phyloP scores from a whole-genome alignment of 2,888 invertebrate genomes.

The Marronus borbonicus region DNA sequence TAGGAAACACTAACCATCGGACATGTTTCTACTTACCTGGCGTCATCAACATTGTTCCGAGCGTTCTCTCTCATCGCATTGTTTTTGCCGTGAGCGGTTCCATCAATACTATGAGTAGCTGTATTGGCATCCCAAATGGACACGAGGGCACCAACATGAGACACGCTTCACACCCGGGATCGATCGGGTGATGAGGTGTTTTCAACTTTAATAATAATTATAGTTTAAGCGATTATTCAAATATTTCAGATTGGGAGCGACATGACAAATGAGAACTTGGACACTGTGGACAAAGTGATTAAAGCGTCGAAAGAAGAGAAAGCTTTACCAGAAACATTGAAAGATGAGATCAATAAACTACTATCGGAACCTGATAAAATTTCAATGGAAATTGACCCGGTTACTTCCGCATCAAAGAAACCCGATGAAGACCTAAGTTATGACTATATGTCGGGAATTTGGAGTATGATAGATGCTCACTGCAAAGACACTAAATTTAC shows the following conservation, averaged over 20 bases:
- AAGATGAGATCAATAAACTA: conserved; percentile 44
- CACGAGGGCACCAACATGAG: no score
- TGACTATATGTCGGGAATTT: conserved; percentile 60
- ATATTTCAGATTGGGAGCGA: conserved; percentile 49
- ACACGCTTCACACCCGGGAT: no score
- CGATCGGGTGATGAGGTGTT: no score
- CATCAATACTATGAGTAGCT: no score
- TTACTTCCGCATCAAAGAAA: conserved; percentile 7
- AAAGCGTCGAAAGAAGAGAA: conserved; percentile 39
- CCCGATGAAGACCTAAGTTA: conserved; percentile 52
- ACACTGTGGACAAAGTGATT: conserved; percentile 50
- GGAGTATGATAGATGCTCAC: conserved; percentile 61
- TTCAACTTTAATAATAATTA: background rate
- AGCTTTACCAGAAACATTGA: conserved; percentile 47
- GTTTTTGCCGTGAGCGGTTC: no score
- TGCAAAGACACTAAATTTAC: conserved; percentile 55
- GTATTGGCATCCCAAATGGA: no score
- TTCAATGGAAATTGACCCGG: background rate
- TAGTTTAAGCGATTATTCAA: background rate
- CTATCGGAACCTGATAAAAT: conserved; percentile 46
- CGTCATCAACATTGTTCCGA: no score
- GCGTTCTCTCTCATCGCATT: no score
- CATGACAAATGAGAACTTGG: conserved; percentile 52
- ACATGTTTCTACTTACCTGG: no score
- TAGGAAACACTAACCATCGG: no score